Conservation (phyloP, 2,113 vertebrate genomes). For the Tichodroma muraria region DNA sequence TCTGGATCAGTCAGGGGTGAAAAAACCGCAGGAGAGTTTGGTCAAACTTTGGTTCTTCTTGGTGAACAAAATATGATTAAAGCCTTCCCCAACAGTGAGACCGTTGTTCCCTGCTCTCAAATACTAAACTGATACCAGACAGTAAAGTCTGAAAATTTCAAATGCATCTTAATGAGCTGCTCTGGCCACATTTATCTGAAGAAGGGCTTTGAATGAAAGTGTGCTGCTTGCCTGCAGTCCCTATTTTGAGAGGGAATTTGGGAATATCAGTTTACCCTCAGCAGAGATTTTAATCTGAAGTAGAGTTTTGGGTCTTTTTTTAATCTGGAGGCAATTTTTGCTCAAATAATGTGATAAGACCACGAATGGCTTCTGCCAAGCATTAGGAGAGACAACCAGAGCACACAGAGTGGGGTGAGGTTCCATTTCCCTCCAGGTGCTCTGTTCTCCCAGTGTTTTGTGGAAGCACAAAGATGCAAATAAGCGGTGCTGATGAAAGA, state of each 20-base stretch:
- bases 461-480: conserved; percentile 44
- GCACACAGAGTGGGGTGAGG: neutral
- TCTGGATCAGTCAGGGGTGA: neutral
- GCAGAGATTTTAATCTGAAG: neutral
- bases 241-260: neutral
- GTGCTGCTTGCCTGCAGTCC: neutral
- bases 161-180: neutral
- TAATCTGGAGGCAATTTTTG: neutral
- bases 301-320: neutral
- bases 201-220: neutral
- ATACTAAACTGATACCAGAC: neutral
- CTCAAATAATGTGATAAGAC: neutral
- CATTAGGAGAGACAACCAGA: neutral
- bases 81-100: neutral
- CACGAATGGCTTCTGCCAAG: neutral
- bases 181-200: neutral
- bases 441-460: neutral
- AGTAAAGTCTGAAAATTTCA: neutral
- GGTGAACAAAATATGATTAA: neutral
- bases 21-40: neutral
- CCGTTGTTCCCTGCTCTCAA: neutral
- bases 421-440: neutral
- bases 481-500: neutral
- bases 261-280: neutral
- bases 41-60: neutral